A percentile compares a stretch with the other conserved stretches of the same genome.
phyloP scores from a whole-genome alignment of 2,888 invertebrate species.

The Acanthosepion pharaonis region DNA sequence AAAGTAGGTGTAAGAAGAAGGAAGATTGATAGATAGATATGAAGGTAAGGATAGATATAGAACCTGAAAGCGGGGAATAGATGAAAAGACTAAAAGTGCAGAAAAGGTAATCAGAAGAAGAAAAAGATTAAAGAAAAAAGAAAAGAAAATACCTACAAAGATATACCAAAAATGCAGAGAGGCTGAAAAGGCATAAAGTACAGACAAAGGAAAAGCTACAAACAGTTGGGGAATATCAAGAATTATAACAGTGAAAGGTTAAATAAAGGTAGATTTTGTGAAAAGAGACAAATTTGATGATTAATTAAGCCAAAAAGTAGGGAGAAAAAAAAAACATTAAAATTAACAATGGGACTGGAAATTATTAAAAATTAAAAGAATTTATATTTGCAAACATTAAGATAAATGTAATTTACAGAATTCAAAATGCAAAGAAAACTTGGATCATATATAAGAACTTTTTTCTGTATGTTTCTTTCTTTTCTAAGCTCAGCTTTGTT shows the following conservation, averaged over 20 bases:
- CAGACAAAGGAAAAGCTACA: background rate
- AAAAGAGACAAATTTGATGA: background rate
- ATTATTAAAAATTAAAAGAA: background rate
- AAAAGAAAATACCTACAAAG: background rate
- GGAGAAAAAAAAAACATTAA: too few species aligned
- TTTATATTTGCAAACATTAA: background rate
- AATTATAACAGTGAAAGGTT: background rate
- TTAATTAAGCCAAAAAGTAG: background rate
- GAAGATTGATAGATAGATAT: background rate
- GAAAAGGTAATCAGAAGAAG: background rate
- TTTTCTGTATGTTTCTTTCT: too few species aligned
- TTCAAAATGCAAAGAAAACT: too few species aligned
- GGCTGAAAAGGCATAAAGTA: background rate
- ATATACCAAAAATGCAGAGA: background rate
- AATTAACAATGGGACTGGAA: too few species aligned
- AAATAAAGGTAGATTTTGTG: background rate
- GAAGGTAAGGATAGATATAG: background rate
- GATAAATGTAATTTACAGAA: background rate
- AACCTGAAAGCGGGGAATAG: background rate
- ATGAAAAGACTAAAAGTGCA: background rate
- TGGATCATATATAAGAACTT: too few species aligned
- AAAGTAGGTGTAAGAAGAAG: background rate
- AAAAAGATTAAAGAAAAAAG: too few species aligned
- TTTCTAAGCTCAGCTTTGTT: too few species aligned
- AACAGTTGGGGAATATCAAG: background rate